A percentile compares a stretch with the other conserved stretches of the same genome.
Conservation (phyloP, 2,888 invertebrate genomes). For the Colletes collaris region DNA sequence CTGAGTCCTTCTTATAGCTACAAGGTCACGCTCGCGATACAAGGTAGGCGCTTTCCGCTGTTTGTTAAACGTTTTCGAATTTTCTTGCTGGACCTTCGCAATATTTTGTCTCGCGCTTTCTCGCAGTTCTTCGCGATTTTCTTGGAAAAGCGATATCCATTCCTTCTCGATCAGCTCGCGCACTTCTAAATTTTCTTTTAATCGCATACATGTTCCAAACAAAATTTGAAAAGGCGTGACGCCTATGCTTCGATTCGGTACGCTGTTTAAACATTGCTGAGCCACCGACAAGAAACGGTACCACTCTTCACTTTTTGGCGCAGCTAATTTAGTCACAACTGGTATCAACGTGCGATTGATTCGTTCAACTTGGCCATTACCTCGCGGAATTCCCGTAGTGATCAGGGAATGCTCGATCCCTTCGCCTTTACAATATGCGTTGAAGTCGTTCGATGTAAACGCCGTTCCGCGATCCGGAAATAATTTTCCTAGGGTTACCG, state of each 20-base stretch:
- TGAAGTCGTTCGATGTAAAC: slow-evolving; percentile 14
- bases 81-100: no score
- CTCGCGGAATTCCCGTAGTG: neutral
- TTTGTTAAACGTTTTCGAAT: no score
- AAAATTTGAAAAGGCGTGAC: slow-evolving; percentile 26
- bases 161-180: slow-evolving; percentile 33
- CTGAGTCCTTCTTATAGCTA: no score
- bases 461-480: slow-evolving; percentile 12
- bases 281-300: slow-evolving; percentile 21
- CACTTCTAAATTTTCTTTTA: slow-evolving; percentile 25
- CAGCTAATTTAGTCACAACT: slow-evolving; percentile 10
- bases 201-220: slow-evolving; percentile 34
- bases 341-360: slow-evolving; percentile 13
- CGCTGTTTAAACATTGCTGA: slow-evolving; percentile 42
- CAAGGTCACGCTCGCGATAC: no score
- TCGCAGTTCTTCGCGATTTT: no score
- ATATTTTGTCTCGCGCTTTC: no score
- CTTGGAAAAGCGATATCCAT: neutral
- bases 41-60: no score
- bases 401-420: slow-evolving; percentile 1
- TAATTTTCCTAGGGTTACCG: neutral
- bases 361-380: slow-evolving; percentile 15
- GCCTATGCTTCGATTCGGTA: slow-evolving; percentile 24
- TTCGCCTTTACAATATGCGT: slow-evolving; percentile 5
- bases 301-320: slow-evolving; percentile 30